phyloP scores from a whole-genome alignment of 92 coral and sea anemone genomes.

The Epizoanthus rinbou region DNA sequence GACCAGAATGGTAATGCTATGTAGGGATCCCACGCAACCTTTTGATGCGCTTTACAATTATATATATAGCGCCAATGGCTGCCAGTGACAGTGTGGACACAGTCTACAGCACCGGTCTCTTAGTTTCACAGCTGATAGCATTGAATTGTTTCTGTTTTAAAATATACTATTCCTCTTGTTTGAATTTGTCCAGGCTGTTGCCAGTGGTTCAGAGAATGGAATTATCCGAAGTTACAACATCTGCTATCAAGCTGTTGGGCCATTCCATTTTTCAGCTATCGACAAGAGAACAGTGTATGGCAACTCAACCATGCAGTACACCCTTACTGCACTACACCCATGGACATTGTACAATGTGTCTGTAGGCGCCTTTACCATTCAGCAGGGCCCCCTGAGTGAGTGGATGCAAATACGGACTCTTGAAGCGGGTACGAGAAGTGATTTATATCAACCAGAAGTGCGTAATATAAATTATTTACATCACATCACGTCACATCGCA shows the following conservation, averaged over 20 bases:
- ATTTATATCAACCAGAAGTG: neutral
- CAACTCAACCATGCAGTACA: slow-evolving; percentile 51
- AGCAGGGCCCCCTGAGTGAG: slow-evolving; percentile 73
- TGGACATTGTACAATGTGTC: slow-evolving; percentile 83
- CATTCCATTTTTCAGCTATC: slow-evolving; percentile 42
- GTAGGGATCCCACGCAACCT: too few species aligned
- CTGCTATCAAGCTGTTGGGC: slow-evolving; percentile 61
- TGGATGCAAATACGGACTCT: slow-evolving; percentile 67
- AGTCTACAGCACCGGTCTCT: too few species aligned
- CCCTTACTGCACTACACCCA: slow-evolving; percentile 55
- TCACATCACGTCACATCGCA: neutral
- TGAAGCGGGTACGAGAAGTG: slow-evolving; percentile 71
- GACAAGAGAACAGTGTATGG: slow-evolving; percentile 31
- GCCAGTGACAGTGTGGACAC: too few species aligned
- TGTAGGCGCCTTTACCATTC: slow-evolving; percentile 86
- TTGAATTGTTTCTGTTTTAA: neutral
- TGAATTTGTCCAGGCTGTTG: slow-evolving; percentile 68
- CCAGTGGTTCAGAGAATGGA: slow-evolving; percentile 78
- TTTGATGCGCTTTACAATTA: too few species aligned
- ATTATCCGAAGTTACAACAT: slow-evolving; percentile 63
- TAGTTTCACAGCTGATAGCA: neutral
- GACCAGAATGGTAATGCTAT: too few species aligned
- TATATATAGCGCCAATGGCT: too few species aligned
- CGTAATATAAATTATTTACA: neutral
- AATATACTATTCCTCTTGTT: neutral